Conservation (phyloP, 2,888 invertebrate genomes). For the Tenthredo livida region DNA sequence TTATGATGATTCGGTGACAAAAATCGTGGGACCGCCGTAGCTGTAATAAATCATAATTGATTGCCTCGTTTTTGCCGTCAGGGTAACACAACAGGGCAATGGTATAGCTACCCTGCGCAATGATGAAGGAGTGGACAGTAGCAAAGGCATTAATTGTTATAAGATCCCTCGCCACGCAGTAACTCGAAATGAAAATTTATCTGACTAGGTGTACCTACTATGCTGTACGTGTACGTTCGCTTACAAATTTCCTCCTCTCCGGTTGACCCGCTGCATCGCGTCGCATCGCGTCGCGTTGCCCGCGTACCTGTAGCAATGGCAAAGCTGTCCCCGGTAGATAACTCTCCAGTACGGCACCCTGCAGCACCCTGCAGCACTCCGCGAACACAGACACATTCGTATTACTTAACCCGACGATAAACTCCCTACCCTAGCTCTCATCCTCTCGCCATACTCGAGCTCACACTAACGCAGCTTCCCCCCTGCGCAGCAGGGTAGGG, state of each 20-base stretch:
- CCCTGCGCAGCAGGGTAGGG: background rate
- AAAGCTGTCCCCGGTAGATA: slow-evolving; percentile 73
- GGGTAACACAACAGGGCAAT: background rate
- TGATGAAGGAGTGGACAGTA: slow-evolving; percentile 14
- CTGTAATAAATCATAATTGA: background rate
- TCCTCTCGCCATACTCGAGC: slow-evolving; percentile 67
- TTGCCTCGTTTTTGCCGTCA: background rate
- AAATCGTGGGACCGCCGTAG: background rate
- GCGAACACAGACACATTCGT: slow-evolving; percentile 77
- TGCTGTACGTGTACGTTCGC: slow-evolving; percentile 61
- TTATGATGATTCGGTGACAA: background rate
- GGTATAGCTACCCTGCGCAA: background rate
- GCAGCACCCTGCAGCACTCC: slow-evolving; percentile 66
- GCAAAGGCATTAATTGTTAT: slow-evolving; percentile 14
- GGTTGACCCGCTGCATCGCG: slow-evolving; percentile 2
- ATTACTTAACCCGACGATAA: slow-evolving; percentile 81
- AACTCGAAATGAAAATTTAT: slow-evolving; percentile 67
- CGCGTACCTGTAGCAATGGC: slow-evolving; percentile 64
- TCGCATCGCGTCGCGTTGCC: background rate
- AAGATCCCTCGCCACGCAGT: slow-evolving; percentile 6
- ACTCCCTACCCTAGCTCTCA: slow-evolving; percentile 74
- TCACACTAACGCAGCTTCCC: slow-evolving; percentile 51
- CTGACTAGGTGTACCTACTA: slow-evolving; percentile 69
- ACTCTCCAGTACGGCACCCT: slow-evolving; percentile 66
- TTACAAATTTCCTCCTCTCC: slow-evolving; percentile 22